Evolutionary conservation across 2,797 vertebrate species (phyloP), one percentile per base, ranked within the genome.

Genomic region (Crocodylus rhombifer): DNA sequence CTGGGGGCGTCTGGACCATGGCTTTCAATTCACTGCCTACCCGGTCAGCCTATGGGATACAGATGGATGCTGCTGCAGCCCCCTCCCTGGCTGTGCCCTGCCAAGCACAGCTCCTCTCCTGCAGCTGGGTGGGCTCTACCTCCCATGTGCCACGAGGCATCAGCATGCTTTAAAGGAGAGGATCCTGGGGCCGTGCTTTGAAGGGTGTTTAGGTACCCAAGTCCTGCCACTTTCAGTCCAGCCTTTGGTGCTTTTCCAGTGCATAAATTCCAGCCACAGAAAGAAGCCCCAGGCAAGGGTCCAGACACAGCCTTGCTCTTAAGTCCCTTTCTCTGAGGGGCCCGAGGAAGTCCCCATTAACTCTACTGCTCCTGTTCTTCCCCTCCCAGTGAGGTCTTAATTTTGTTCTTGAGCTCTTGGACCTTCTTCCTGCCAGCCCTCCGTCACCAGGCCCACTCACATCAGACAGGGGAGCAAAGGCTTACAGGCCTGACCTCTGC

Each of bases 11-110:
- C 97, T 99, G 99, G 23, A 99, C 98, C 99, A 99, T 99, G 89
- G 99, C 99, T 96, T 99, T 99, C 93, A 99, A 97, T 97, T 99
- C 99, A 2, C 99, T 99, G 97, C 99, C 99, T 15, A 99, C 99
- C 0, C 99, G 98, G 96, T 99, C 99, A 0, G 97, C 83, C 99
- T 99, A 97, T 0, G 4, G 90, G 69, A 92, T 79, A 56, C 1
- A 0, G 4, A 20, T 1, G 4, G 10, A 17, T 25, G 4, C 17
- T 58, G 75, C 74, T 26, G 28, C 55, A 25, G 3, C 25, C 67
- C 61, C 11, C 51, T 83, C 33, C 64, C 84, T 14, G 3, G 5
- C 0, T 0, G 74, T 26, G 60, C 36, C 36, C 30, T 33, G 23
- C 56, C 7, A 7, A 36, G 14, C 82, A n/a, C 78, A 76, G 79